phyloP scores from a whole-genome alignment of 2,888 invertebrate genomes.

The Argyresthia goedartella region DNA sequence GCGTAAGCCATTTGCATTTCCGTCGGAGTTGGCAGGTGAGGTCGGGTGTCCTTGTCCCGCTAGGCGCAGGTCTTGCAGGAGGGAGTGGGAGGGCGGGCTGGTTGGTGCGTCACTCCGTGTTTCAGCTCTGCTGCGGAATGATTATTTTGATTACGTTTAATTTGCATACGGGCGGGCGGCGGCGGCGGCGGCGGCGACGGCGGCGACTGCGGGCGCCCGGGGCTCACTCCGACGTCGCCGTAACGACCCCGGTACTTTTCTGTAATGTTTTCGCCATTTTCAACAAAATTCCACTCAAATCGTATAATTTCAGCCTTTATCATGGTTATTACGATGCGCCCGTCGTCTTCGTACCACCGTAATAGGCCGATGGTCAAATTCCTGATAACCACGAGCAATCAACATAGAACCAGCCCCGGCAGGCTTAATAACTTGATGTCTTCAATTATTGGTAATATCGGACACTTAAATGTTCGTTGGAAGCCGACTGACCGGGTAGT shows the following conservation, averaged over 20 bases:
- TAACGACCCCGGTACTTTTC: slow-evolving; percentile 67
- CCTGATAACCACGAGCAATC: slow-evolving; percentile 65
- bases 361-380: slow-evolving; percentile 61
- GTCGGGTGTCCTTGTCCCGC: slow-evolving; percentile 23
- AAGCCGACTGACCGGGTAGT: slow-evolving; percentile 47
- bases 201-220: slow-evolving; percentile 31
- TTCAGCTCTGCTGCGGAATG: slow-evolving; percentile 48
- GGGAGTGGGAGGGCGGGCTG: slow-evolving; percentile 32
- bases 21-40: slow-evolving; percentile 30
- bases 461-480: slow-evolving; percentile 62
- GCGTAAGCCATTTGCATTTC: slow-evolving; percentile 56
- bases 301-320: slow-evolving; percentile 67
- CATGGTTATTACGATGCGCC: slow-evolving; percentile 68
- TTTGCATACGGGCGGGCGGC: slow-evolving; percentile 55
- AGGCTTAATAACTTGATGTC: slow-evolving; percentile 52
- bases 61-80: slow-evolving; percentile 14
- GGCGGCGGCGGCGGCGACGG: slow-evolving; percentile 21
- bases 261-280: slow-evolving; percentile 71
- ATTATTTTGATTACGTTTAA: slow-evolving; percentile 71
- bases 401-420: slow-evolving; percentile 59
- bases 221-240: slow-evolving; percentile 38
- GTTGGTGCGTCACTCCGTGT: slow-evolving; percentile 18
- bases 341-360: slow-evolving; percentile 51
- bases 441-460: slow-evolving; percentile 68
- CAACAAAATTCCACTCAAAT: slow-evolving; percentile 70